Conservation (phyloP, 2,113 vertebrate species). For the Phaethon lepturus region DNA sequence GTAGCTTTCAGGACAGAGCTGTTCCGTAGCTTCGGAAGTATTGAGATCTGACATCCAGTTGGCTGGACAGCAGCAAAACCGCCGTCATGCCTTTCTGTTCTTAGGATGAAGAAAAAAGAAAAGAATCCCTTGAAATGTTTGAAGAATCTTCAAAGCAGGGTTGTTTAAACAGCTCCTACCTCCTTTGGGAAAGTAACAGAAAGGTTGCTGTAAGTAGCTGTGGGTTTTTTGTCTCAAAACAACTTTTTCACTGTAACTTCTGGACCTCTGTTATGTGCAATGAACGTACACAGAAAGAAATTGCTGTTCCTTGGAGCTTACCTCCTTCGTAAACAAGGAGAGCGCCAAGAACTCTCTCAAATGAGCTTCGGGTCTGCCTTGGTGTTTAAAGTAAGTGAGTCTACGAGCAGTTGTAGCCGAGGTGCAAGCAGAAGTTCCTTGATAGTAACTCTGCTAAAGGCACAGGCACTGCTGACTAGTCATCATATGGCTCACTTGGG, state of each 20-base stretch:
- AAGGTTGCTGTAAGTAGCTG: conserved; percentile 83
- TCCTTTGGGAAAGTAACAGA: conserved; percentile 90
- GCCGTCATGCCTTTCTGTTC: neutral
- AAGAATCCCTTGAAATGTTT: conserved; percentile 84
- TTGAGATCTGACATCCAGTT: neutral
- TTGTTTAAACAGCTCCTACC: conserved; percentile 91
- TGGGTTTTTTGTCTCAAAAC: neutral
- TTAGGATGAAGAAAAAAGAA: conserved; percentile 85
- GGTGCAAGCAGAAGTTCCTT: neutral
- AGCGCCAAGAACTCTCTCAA: neutral
- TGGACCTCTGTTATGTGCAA: neutral
- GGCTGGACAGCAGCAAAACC: neutral
- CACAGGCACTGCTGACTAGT: neutral
- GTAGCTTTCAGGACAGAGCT: neutral
- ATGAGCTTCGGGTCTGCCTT: neutral
- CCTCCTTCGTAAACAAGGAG: neutral
- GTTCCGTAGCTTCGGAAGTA: neutral
- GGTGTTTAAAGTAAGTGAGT: neutral
- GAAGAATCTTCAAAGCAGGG: conserved; percentile 88
- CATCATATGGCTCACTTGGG: neutral
- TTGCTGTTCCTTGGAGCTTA: neutral
- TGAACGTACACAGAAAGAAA: neutral
- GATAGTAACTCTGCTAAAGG: neutral
- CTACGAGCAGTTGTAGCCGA: rapidly evolving
- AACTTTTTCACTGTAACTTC: neutral